phyloP scores from a whole-genome alignment of 2,888 invertebrate genomes.

The Drosophila niveifrons region DNA sequence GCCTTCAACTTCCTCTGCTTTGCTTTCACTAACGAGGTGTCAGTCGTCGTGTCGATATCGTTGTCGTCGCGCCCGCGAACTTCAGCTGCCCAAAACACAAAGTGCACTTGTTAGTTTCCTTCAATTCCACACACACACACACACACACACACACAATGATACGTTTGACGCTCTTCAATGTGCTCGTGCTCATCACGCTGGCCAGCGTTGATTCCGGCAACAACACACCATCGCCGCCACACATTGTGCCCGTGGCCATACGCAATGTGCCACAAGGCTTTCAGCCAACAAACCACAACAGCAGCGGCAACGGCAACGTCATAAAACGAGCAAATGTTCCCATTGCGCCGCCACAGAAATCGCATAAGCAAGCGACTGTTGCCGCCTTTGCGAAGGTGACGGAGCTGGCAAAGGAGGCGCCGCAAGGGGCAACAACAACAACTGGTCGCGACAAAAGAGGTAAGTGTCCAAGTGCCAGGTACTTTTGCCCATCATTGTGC shows the following conservation, averaged over 20 bases:
- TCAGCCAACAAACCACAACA: conserved; percentile 28
- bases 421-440: neutral
- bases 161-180: conserved; percentile 55
- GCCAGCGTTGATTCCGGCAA: conserved; percentile 75
- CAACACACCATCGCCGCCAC: conserved; percentile 30
- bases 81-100: neutral
- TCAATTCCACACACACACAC: neutral
- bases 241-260: conserved; percentile 8
- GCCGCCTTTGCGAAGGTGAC: conserved; percentile 12
- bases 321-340: conserved; percentile 22
- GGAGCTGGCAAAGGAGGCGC: conserved; percentile 4
- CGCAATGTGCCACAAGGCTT: conserved; percentile 50
- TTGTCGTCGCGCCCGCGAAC: conserved; percentile 21
- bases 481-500: conserved; percentile 5
- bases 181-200: conserved; percentile 62
- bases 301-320: conserved; percentile 16
- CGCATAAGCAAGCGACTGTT: neutral
- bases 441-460: conserved; percentile 72
- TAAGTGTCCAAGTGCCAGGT: conserved; percentile 53
- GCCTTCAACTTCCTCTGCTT: neutral
- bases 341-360: conserved; percentile 17
- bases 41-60: conserved; percentile 23
- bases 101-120: conserved; percentile 40
- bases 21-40: conserved; percentile 28
- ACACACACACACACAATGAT: conserved; percentile 47